These are phyloP conservation scores for Chirona hameri DNA, from an alignment of 2,888 invertebrate species.

Conservation along the genomic window DNA sequence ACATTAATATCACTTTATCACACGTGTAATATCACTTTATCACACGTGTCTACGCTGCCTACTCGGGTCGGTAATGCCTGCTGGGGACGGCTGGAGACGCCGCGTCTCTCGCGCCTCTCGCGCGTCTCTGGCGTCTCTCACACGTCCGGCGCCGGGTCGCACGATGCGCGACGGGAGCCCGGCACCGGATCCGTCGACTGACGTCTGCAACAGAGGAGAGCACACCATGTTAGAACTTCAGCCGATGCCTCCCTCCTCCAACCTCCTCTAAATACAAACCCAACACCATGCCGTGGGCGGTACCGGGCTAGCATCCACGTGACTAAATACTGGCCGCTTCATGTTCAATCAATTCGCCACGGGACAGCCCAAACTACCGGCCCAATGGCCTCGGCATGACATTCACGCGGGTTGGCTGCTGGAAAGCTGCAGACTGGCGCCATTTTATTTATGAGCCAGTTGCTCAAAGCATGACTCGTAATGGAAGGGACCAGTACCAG, in stretches of 20 bases:
- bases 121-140: neutral
- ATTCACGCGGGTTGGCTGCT: neutral
- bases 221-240: neutral
- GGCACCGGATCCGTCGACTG: neutral
- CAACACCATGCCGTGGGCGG: too few relatives aligned
- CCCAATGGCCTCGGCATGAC: neutral
- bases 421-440: too few relatives aligned
- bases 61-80: conserved; percentile 1
- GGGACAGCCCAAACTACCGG: neutral
- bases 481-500: too few relatives aligned
- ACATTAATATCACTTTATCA: conserved; percentile 26
- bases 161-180: neutral
- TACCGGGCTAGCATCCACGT: too few relatives aligned
- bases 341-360: neutral
- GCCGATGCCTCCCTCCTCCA: too few relatives aligned
- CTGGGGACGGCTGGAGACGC: neutral
- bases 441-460: too few relatives aligned
- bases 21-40: neutral
- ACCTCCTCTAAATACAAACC: too few relatives aligned
- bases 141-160: neutral
- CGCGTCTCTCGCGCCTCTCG: neutral
- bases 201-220: neutral
- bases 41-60: too few relatives aligned
- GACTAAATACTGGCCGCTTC: neutral
- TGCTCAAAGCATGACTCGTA: too few relatives aligned